phyloP scores from a whole-genome alignment of 2,888 invertebrate genomes.

The Calliphora vomitoria region DNA sequence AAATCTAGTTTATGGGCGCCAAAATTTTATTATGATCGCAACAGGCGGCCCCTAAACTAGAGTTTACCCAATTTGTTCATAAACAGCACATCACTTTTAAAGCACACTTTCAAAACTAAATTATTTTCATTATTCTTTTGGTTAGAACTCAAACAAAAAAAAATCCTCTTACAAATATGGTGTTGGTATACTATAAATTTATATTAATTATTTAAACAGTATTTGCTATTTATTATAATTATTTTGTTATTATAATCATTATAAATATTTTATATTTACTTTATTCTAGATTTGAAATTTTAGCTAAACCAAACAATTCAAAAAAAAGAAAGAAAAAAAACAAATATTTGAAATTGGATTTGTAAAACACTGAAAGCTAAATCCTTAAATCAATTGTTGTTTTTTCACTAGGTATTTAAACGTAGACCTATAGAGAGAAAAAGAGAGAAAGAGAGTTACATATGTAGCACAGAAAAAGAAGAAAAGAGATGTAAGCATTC shows the following conservation, averaged over 20 bases:
- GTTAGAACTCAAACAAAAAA: constrained; percentile 8
- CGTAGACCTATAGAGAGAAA: constrained; percentile 47
- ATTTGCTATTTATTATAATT: constrained; percentile 37
- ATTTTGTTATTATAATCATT: constrained; percentile 45
- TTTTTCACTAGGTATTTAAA: constrained; percentile 52
- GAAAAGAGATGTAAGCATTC: constrained; percentile 69
- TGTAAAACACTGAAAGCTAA: constrained; percentile 46
- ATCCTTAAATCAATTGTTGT: constrained; percentile 32
- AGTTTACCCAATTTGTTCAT: not conserved
- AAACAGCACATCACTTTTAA: constrained; percentile 20
- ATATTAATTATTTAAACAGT: constrained; percentile 19
- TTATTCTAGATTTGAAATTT: constrained; percentile 72
- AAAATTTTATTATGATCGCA: too few species aligned
- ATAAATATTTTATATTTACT: constrained; percentile 69
- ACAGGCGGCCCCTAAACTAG: not conserved
- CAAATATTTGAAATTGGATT: constrained; percentile 62
- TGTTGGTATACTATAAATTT: constrained; percentile 49
- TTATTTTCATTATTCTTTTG: constrained; percentile 24
- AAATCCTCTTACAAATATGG: constrained; percentile 27
- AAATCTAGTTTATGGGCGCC: too few species aligned
- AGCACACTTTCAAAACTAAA: not conserved
- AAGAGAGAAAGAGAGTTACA: constrained; percentile 19
- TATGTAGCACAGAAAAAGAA: constrained; percentile 18
- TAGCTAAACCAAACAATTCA: constrained; percentile 59
- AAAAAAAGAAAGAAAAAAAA: constrained; percentile 3